phyloP scores from a whole-genome alignment of 2,888 invertebrate species.

The Coleophora deauratella region DNA sequence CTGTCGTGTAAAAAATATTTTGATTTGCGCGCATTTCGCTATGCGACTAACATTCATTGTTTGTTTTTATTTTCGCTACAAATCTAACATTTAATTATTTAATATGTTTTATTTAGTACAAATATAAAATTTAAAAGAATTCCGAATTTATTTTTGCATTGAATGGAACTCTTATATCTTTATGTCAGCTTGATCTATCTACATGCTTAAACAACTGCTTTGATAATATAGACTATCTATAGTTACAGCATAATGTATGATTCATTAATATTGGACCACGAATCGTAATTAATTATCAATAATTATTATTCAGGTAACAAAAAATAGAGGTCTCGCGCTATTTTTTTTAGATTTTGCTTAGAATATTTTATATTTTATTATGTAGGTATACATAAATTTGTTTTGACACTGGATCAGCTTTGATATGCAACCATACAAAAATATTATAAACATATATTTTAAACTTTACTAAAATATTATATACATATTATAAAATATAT shows the following conservation, averaged over 20 bases:
- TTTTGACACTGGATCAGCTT: neutral
- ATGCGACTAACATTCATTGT: constrained; percentile 8
- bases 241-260: constrained; percentile 60
- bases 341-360: too few relatives aligned
- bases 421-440: constrained; percentile 45
- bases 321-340: constrained; percentile 56
- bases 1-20: too few relatives aligned
- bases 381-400: too few relatives aligned
- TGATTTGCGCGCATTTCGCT: too few relatives aligned
- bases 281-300: constrained; percentile 69
- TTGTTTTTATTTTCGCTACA: constrained; percentile 8
- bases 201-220: constrained; percentile 43
- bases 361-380: too few relatives aligned
- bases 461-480: too few relatives aligned
- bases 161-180: constrained; percentile 11
- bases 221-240: constrained; percentile 42
- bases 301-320: constrained; percentile 74
- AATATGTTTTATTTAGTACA: too few relatives aligned
- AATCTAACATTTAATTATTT: too few relatives aligned
- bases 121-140: constrained; percentile 9
- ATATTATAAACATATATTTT: too few relatives aligned
- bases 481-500: constrained; percentile 21
- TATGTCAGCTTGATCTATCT: constrained; percentile 42
- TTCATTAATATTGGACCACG: constrained; percentile 74
- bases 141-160: constrained; percentile 28